phyloP scores from a whole-genome alignment of 2,797 vertebrate species.

The Spinibarbus caldwelli region DNA sequence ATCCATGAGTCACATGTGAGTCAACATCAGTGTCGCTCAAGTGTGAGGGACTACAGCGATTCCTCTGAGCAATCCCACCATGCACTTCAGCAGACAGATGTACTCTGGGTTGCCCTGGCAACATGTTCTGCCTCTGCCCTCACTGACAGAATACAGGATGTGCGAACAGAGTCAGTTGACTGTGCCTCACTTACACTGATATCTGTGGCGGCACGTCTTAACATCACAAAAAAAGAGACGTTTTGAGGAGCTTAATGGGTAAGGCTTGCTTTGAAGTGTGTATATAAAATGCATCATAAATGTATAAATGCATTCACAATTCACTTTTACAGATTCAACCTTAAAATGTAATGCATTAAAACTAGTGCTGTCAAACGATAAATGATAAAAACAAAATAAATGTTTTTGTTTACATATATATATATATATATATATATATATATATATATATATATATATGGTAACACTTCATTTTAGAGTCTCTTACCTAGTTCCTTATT shows the following conservation, averaged over 20 bases:
- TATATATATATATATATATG: no score
- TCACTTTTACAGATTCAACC: neutral
- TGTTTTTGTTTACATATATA: no score
- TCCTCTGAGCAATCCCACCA: constrained; percentile 42
- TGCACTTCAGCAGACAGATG: constrained; percentile 75
- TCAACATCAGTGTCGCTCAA: constrained; percentile 24
- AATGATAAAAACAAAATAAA: no score
- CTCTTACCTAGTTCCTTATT: no score
- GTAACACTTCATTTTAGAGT: no score
- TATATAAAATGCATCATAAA: neutral
- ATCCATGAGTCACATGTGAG: constrained; percentile 51
- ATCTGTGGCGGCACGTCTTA: neutral
- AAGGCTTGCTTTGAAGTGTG: neutral
- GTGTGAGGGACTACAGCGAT: constrained; percentile 21
- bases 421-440: no score
- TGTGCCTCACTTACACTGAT: neutral
- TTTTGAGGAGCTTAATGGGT: neutral
- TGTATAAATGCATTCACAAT: neutral
- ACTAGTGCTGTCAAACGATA: no score
- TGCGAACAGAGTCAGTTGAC: constrained; percentile 25
- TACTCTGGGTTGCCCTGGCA: constrained; percentile 85
- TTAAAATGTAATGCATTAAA: neutral
- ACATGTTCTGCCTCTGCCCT: constrained; percentile 85
- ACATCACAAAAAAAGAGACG: neutral
- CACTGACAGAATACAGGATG: constrained; percentile 48